Evolutionary conservation across 2,113 vertebrate genomes (phyloP), one percentile per base, ranked within the genome.

Genomic region (Oryzias curvinotus): DNA sequence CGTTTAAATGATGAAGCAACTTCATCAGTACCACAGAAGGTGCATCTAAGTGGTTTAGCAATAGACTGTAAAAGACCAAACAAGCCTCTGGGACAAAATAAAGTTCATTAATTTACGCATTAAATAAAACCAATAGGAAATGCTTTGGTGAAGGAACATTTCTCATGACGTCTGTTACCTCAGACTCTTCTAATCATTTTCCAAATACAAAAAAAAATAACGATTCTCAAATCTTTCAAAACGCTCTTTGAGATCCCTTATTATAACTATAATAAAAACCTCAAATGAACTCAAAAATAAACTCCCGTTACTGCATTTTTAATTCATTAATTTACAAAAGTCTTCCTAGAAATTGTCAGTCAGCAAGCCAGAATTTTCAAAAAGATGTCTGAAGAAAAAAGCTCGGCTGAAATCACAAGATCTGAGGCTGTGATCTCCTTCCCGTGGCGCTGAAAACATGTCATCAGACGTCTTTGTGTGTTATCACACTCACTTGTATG

Each of bases 81-180:
- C 2, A 49, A 52, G 66, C n/a, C 62, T 52, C 3, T 7, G 53
- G 21, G 62, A 67, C 12, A 43, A 5, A 25, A 45, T 1, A 15
- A 48, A 52, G 62, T 12, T 46, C n/a, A 18, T 51, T 52, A 25
- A 67, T 63, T 55, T 63, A 62, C 14, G 13, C 42, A 54, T 58
- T 66, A n/a, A 18, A 2, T 58, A 26, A 4, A 53, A 57, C 18
- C 19, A 47, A 70, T 1, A 46, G 45, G 8, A 53, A 57, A 73
- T 44, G 14, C 14, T 51, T 53, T 30, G 41, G 0, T 5, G 43
- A 28, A 50, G 14, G 46, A 43, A 10, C 51, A 30, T 52, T 52
- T 18, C 7, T 10, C 47, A 1, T 49, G 43, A 76, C 52, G 43
- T 45, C 14, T 17, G 14, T 26, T 59, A 44, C 54, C 18, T 0